Percentiles rank a stretch among this genome's conserved stretches.
phyloP scores from a whole-genome alignment of 2,797 vertebrate genomes.

The Threskiornis aethiopicus region DNA sequence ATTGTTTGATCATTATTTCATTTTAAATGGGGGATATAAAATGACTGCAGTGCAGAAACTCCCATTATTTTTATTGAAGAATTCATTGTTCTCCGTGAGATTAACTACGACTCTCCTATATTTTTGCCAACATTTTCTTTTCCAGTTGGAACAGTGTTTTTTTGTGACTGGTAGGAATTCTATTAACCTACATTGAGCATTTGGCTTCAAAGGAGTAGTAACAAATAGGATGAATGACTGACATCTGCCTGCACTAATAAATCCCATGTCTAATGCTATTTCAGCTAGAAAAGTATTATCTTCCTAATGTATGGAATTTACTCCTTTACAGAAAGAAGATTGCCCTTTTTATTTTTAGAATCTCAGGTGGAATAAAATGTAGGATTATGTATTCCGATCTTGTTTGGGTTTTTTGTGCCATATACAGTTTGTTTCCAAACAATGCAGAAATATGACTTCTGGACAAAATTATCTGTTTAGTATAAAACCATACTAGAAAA shows the following conservation, averaged over 20 bases:
- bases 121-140: neutral
- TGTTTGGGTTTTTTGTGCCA: neutral
- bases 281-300: neutral
- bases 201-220: neutral
- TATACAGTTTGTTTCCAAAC: neutral
- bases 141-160: neutral
- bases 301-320: neutral
- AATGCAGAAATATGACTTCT: neutral
- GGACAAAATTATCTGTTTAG: neutral
- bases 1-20: slow-evolving; percentile 35
- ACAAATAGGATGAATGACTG: neutral
- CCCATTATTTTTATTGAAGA: neutral
- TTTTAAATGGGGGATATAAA: slow-evolving; percentile 28
- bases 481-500: neutral
- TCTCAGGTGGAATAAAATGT: neutral
- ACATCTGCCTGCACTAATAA: neutral
- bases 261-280: neutral
- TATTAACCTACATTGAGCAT: neutral
- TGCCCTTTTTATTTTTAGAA: neutral
- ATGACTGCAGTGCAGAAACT: slow-evolving; percentile 5
- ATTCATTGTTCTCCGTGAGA: neutral
- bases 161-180: neutral
- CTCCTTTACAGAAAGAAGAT: neutral
- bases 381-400: neutral
- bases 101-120: neutral